Conservation (phyloP, 2,888 invertebrate genomes). For the Germaria angustata region DNA sequence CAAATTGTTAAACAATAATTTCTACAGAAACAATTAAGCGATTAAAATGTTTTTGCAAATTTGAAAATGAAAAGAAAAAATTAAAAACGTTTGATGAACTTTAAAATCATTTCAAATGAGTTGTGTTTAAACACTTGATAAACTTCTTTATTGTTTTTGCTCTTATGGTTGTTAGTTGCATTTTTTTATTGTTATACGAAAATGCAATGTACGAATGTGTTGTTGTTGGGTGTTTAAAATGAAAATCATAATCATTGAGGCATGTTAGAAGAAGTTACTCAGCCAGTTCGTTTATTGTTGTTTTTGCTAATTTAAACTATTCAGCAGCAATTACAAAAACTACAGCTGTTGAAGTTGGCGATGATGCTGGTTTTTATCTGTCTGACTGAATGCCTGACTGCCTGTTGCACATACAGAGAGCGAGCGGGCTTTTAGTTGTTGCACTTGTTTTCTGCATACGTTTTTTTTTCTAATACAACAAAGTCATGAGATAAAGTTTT, state of each 20-base stretch:
- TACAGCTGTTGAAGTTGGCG: conserved; percentile 26
- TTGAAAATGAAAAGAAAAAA: conserved; percentile 11
- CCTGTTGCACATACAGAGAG: background rate
- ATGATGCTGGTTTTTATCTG: conserved; percentile 1
- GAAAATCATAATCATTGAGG: conserved; percentile 62
- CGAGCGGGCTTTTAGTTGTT: conserved; percentile 24
- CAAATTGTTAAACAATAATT: conserved; percentile 11
- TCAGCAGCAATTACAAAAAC: conserved; percentile 33
- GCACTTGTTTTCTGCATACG: conserved; percentile 45
- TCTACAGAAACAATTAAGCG: conserved; percentile 10
- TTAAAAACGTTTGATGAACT: conserved; percentile 64
- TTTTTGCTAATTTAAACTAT: conserved; percentile 30
- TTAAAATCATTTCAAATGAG: conserved; percentile 57
- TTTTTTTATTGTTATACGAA: background rate
- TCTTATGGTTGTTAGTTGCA: background rate
- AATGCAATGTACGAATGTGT: background rate
- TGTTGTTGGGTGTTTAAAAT: conserved; percentile 3
- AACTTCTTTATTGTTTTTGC: conserved; percentile 39
- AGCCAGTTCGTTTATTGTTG: conserved; percentile 50
- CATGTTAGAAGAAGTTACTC: conserved; percentile 56
- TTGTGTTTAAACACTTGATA: conserved; percentile 61
- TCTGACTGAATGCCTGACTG: background rate
- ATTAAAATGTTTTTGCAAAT: conserved; percentile 24
- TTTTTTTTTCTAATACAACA: conserved; percentile 2
- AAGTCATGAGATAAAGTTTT: conserved; percentile 10